These are phyloP conservation scores for Chaitophorus viminalis DNA, from an alignment of 2,888 invertebrate species.

Conservation along the genomic window DNA sequence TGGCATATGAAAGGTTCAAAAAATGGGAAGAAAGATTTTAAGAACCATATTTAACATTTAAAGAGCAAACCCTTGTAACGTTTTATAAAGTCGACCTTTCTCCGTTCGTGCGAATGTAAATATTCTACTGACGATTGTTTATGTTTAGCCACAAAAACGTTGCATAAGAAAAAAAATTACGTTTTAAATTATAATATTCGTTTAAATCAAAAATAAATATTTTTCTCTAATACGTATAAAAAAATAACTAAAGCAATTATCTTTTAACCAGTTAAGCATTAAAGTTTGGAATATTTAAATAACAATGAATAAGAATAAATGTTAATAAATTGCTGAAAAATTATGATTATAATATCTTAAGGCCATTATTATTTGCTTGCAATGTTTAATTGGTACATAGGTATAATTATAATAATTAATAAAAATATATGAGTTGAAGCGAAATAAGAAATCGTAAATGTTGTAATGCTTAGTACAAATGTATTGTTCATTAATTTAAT, in stretches of 20 bases:
- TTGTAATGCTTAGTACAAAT: too few species aligned
- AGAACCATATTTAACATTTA: slow-evolving; percentile 42
- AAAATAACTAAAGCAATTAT: background rate
- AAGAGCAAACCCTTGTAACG: slow-evolving; percentile 43
- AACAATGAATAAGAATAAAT: background rate
- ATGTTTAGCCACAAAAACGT: background rate
- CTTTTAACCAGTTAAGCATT: background rate
- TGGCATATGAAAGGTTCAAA: slow-evolving; percentile 10
- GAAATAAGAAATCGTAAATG: too few species aligned
- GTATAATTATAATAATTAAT: too few species aligned
- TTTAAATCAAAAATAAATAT: background rate
- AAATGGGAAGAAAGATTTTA: slow-evolving; percentile 22
- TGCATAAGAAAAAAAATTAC: slow-evolving; percentile 11
- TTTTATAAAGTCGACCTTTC: slow-evolving; percentile 41
- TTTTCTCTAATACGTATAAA: background rate
- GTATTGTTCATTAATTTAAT: too few species aligned
- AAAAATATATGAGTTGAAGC: too few species aligned
- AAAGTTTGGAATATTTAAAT: background rate
- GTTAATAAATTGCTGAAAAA: background rate
- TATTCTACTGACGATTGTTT: slow-evolving; percentile 26
- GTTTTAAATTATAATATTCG: background rate
- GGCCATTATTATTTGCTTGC: too few species aligned
- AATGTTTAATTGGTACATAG: too few species aligned
- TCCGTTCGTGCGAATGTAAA: slow-evolving; percentile 13
- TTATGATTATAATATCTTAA: background rate